Conservation (phyloP, 2,797 vertebrate genomes). For the Rhabdophis nuchalis region DNA sequence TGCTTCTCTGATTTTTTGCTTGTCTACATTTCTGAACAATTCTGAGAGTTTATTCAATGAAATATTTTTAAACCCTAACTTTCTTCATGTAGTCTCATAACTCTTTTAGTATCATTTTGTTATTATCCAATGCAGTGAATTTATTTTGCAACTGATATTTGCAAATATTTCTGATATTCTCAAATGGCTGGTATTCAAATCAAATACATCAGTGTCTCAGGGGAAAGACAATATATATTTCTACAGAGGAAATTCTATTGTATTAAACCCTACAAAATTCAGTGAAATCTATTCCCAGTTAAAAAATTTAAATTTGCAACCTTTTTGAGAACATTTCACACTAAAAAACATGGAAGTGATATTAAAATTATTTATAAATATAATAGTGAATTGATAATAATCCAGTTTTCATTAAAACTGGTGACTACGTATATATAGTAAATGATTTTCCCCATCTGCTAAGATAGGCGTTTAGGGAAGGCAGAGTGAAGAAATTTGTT, state of each 20-base stretch:
- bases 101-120: background rate
- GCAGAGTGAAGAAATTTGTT: background rate
- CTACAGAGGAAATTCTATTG: background rate
- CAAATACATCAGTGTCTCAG: background rate
- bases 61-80: background rate
- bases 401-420: background rate
- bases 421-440: background rate
- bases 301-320: background rate
- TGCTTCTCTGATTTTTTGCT: background rate
- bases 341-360: background rate
- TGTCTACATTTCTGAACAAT: background rate
- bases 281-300: background rate
- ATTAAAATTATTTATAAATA: background rate
- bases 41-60: background rate
- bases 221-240: background rate
- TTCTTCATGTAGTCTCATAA: background rate
- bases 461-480: background rate
- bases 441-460: background rate
- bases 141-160: background rate
- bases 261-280: background rate
- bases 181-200: background rate
- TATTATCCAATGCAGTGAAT: background rate
- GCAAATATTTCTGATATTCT: background rate
- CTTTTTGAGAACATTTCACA: background rate
- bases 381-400: background rate